These are phyloP conservation scores for Myopa tessellatipennis DNA, from an alignment of 2,888 invertebrate species.

Conservation along the genomic window DNA sequence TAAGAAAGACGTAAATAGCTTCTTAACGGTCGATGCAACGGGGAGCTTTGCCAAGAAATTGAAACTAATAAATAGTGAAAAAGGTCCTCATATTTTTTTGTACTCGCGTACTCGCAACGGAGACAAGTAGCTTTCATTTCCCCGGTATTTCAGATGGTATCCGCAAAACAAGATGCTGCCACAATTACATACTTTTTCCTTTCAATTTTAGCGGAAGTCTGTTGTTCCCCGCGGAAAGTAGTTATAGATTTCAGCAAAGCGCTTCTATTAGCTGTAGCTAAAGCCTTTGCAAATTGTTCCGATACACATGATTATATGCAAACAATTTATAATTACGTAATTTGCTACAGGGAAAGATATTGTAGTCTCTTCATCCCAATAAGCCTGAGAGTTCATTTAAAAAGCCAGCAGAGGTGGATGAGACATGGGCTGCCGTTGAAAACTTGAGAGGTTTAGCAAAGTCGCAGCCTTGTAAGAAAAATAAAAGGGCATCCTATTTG, in stretches of 20 bases:
- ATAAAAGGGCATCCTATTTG: not conserved
- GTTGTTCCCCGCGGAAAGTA: not conserved
- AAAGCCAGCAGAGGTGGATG: not conserved
- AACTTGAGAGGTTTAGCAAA: not conserved
- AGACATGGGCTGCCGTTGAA: not conserved
- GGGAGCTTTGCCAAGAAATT: not conserved
- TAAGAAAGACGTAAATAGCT: not conserved
- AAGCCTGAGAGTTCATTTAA: not conserved
- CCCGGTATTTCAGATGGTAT: conserved; percentile 4
- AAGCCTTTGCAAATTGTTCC: not conserved
- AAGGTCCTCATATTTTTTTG: not conserved
- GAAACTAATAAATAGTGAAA: not conserved
- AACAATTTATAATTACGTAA: not conserved
- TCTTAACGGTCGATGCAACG: not conserved
- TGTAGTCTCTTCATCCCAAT: not conserved
- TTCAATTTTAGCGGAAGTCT: not conserved
- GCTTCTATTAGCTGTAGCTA: not conserved
- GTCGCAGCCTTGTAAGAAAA: not conserved
- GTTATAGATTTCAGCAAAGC: conserved; percentile 9
- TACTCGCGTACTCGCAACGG: not conserved
- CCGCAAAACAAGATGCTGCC: conserved; percentile 3
- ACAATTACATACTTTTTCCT: not conserved
- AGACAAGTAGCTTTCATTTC: not conserved
- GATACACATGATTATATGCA: not conserved
- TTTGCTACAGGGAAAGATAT: not conserved